Evolutionary conservation across 2,888 invertebrate species (phyloP), one percentile per base, ranked within the genome.

Genomic region (Drosophila putrida): DNA sequence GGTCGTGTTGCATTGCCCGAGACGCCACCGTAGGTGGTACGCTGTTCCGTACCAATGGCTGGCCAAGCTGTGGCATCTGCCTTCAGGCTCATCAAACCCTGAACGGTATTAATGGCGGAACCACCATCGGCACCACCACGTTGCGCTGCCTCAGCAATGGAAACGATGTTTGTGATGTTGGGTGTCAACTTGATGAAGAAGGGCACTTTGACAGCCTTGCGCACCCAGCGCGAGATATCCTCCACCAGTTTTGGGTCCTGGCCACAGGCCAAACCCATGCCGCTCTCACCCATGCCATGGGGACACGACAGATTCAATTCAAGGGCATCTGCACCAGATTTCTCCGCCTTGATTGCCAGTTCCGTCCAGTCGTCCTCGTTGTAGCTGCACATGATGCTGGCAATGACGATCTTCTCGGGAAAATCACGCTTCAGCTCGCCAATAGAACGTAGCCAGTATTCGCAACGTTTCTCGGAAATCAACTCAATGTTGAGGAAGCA

Each of bases 251-350:
- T 95, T 0, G 98, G 96, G 91, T 98, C 97, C 94, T 99, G 98
- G 63, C 99, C 99, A 92, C 99, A 99, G 47, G 99, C 99, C 55
- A 99, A 93, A 0, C 99, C 99, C 99, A 99, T 99, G 41, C 99
- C 99, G 10, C 96, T 95, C 91, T 99, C 99, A 1, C 98, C 98
- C 98, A 99, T 99, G 6, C 99, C 99, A 92, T 99, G 99, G 0
- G 99, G 99, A 92, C 99, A 99, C 0, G 98, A 99, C 54, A 99
- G 93, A 93, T 99, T 99, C 54, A 99, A 93, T 90, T 99, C 99
- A 11, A 99, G 93, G 0, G 98, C 99, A 93, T 99, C 99, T 0
- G 99, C 96, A 0, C 99, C 99, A 0, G 98, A 94, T 0, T 93
- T 93, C 91, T 96, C 96, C 0, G 98, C 96, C 92, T 94, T 95